phyloP scores from a whole-genome alignment of 2,113 vertebrate genomes.

The Boulengeromyrus knoepffleri region DNA sequence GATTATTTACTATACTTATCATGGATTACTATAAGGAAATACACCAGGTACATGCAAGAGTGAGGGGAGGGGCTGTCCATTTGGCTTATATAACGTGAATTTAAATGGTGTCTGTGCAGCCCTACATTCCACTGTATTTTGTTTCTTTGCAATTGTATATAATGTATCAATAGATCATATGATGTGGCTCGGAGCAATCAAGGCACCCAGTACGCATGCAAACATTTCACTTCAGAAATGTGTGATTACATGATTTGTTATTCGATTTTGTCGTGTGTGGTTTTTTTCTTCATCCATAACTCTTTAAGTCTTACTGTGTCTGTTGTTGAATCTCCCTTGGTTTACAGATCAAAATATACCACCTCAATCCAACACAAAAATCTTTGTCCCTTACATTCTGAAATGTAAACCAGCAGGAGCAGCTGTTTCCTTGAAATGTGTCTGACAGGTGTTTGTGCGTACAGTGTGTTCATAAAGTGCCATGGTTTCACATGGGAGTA shows the following conservation, averaged over 20 bases:
- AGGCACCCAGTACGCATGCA: neutral
- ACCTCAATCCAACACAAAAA: neutral
- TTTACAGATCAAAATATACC: neutral
- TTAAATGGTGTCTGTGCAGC: no score
- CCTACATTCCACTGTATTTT: no score
- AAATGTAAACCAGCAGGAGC: neutral
- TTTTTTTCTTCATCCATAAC: neutral
- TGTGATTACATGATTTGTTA: neutral
- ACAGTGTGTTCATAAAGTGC: neutral
- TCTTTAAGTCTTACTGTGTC: neutral
- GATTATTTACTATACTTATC: neutral
- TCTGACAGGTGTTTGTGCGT: conserved; percentile 3
- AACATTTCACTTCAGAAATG: neutral
- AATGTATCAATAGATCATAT: neutral
- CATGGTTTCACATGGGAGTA: neutral
- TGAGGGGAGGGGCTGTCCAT: neutral
- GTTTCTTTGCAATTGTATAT: no score
- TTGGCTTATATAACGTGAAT: no score
- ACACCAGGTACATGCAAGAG: neutral
- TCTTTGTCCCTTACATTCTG: neutral
- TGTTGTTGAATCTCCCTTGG: neutral
- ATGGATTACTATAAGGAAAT: neutral
- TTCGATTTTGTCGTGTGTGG: neutral
- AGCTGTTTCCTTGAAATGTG: neutral
- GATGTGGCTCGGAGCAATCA: neutral